Evolutionary conservation across 2,888 invertebrate genomes (phyloP).

Genomic region (Drosophila peninsularis): DNA sequence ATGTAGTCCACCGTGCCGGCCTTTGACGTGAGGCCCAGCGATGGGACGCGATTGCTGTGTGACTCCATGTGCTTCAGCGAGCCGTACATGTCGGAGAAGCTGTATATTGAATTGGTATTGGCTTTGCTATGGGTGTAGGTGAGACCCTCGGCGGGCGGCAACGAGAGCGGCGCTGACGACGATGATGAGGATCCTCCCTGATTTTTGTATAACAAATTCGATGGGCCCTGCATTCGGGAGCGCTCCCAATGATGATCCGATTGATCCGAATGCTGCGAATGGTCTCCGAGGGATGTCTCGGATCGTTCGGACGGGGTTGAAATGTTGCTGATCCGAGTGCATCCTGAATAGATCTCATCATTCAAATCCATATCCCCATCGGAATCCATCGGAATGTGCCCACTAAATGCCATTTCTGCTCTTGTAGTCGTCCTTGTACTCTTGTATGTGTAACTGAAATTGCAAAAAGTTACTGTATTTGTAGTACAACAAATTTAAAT

Average conservation of each 20-base stretch:
- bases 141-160: slow-evolving; percentile 22
- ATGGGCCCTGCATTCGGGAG: not conserved
- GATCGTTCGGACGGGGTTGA: slow-evolving; percentile 9
- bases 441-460: slow-evolving; percentile 30
- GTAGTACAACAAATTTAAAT: not conserved
- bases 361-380: slow-evolving; percentile 31
- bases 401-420: slow-evolving; percentile 48
- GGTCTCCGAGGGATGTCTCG: not conserved
- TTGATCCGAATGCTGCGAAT: not conserved
- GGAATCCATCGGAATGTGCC: slow-evolving; percentile 12
- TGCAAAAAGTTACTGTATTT: not conserved
- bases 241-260: slow-evolving; percentile 19
- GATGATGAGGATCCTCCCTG: slow-evolving; percentile 24
- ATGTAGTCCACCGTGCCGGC: slow-evolving; percentile 46
- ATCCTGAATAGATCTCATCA: slow-evolving; percentile 41
- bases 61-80: slow-evolving; percentile 40
- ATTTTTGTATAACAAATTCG: slow-evolving; percentile 7
- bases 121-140: not conserved
- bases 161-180: slow-evolving; percentile 38
- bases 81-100: slow-evolving; percentile 39
- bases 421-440: not conserved
- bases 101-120: slow-evolving; percentile 14
- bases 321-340: not conserved
- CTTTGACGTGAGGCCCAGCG: slow-evolving; percentile 71
- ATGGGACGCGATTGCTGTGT: slow-evolving; percentile 66